These are phyloP conservation scores for Sclerurus mexicanus DNA, from an alignment of 2,113 vertebrate species.

Conservation along the genomic window DNA sequence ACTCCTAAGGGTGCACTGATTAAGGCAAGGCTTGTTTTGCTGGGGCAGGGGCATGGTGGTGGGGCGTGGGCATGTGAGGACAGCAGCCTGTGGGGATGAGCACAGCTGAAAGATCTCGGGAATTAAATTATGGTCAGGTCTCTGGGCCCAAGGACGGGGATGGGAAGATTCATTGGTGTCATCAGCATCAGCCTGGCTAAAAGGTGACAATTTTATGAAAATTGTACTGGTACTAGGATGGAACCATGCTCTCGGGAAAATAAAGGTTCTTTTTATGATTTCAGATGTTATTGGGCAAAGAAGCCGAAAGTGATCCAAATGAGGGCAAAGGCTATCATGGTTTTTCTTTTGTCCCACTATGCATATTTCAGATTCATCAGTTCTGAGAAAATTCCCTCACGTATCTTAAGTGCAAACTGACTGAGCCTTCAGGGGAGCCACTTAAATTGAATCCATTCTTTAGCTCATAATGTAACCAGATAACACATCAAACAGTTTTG, in stretches of 20 bases:
- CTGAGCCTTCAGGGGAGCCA: not conserved
- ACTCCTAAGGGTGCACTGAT: not conserved
- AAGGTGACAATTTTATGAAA: not conserved
- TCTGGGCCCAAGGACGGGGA: rapidly evolving
- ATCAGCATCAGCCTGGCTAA: not conserved
- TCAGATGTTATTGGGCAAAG: not conserved
- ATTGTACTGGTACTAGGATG: not conserved
- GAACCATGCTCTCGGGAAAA: not conserved
- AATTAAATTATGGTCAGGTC: rapidly evolving
- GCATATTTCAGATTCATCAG: not conserved
- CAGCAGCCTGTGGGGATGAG: not conserved
- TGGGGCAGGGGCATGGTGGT: rapidly evolving
- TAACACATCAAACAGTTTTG: slow-evolving; percentile 3
- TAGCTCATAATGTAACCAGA: not conserved
- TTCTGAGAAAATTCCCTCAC: not conserved
- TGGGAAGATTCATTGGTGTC: not conserved
- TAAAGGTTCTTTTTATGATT: not conserved
- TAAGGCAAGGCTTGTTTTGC: not conserved
- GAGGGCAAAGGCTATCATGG: not conserved
- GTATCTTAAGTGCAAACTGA: not conserved
- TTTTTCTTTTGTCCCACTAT: not conserved
- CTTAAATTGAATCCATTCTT: slow-evolving; percentile 26
- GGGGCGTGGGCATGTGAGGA: not conserved
- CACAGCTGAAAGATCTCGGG: not conserved
- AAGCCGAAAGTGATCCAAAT: not conserved